Conservation (phyloP, 2,888 invertebrate species). For the Orthosia gracilis region DNA sequence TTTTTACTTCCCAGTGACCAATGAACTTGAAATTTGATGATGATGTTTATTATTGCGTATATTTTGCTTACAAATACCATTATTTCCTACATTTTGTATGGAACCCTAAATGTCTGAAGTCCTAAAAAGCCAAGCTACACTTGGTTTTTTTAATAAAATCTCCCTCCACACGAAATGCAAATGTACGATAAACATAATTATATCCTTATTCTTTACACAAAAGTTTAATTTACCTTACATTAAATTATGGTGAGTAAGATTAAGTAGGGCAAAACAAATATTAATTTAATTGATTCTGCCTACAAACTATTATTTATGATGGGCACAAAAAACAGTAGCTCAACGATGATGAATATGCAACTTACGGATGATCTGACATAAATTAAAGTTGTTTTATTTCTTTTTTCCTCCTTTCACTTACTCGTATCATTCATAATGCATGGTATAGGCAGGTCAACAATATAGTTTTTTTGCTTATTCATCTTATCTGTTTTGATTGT, state of each 20-base stretch:
- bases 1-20: too few relatives aligned
- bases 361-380: not conserved
- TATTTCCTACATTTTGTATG: too few relatives aligned
- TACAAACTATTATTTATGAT: not conserved
- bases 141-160: too few relatives aligned
- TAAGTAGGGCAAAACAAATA: not conserved
- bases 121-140: too few relatives aligned
- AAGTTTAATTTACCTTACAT: too few relatives aligned
- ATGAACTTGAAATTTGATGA: too few relatives aligned
- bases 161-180: not conserved
- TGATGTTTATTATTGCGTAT: too few relatives aligned
- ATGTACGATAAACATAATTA: not conserved
- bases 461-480: slow-evolving; percentile 23
- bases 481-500: not conserved
- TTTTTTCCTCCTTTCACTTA: slow-evolving; percentile 43
- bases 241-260: not conserved
- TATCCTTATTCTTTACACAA: too few relatives aligned
- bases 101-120: too few relatives aligned
- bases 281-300: not conserved
- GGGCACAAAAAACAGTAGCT: slow-evolving; percentile 8
- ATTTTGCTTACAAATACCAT: too few relatives aligned
- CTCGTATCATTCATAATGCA: not conserved
- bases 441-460: not conserved
- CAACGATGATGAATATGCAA: slow-evolving; percentile 9
- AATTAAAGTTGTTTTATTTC: not conserved